Percentiles rank a stretch among this genome's conserved stretches.
Conservation (phyloP, 2,888 invertebrate genomes). For the Unio pictorum region DNA sequence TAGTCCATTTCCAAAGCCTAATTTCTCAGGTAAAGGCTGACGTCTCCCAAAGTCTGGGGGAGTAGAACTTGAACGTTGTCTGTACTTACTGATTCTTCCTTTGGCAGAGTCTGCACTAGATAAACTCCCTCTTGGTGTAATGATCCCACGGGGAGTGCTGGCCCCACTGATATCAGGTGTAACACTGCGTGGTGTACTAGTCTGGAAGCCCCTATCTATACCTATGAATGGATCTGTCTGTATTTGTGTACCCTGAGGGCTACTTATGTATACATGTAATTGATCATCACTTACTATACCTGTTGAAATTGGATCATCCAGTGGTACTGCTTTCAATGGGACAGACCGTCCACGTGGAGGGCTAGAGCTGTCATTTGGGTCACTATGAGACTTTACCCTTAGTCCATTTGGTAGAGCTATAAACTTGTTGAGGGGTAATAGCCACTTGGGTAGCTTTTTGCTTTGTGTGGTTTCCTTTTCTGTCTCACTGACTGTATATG, state of each 20-base stretch:
- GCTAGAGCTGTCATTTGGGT: constrained; percentile 16
- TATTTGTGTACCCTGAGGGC: too few relatives aligned
- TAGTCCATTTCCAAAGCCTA: not conserved
- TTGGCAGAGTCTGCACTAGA: constrained; percentile 34
- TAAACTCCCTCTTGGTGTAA: constrained; percentile 23
- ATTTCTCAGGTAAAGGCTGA: constrained; percentile 23
- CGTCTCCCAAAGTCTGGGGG: constrained; percentile 39
- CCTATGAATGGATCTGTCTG: too few relatives aligned
- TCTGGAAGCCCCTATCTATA: too few relatives aligned
- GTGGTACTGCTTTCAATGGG: constrained; percentile 37
- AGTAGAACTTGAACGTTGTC: constrained; percentile 45
- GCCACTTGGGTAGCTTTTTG: constrained; percentile 24
- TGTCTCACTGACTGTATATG: constrained; percentile 5
- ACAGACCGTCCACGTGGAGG: constrained; percentile 29
- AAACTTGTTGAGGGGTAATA: constrained; percentile 49
- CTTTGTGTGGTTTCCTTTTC: constrained; percentile 4
- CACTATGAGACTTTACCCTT: constrained; percentile 31
- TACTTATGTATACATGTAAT: too few relatives aligned
- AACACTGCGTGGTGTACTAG: not conserved
- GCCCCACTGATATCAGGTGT: constrained; percentile 5
- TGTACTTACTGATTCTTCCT: constrained; percentile 31
- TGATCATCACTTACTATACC: too few relatives aligned
- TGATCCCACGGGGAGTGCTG: constrained; percentile 19
- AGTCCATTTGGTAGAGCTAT: constrained; percentile 49
- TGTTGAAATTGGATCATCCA: too few relatives aligned